Evolutionary conservation across 2,113 vertebrate species (phyloP), one percentile per base, ranked within the genome.

Genomic region (Regulus satrapa): DNA sequence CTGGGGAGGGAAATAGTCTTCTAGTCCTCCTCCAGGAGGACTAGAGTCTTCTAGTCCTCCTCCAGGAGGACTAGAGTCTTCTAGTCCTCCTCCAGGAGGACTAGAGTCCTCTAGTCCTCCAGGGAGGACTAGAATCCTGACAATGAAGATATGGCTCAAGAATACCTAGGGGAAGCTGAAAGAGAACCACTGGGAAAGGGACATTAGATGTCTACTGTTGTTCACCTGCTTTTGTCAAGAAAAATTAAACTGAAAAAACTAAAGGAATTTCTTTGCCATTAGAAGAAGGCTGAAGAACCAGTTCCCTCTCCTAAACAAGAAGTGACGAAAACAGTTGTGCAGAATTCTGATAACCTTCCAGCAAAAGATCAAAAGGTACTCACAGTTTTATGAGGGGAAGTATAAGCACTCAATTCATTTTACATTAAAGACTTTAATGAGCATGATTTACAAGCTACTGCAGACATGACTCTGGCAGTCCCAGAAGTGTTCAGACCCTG

Each of bases 281-380:
- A 91, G 90, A 86, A 98, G 89, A 92, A 94, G 45, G 63, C 76
- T 68, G 97, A 98, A 59, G 98, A 98, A 94, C 79, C 89, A 55
- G 19, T 75, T 88, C 96, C 78, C 7, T 74, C 97, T 94, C 75
- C 94, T 74, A 96, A 95, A 63, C 95, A 95, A 55, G 96, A 96
- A 67, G 83, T 74, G 32, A 41, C 74, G 40, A 88, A 87, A 64
- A 85, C 95, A 40, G 51, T 83, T 76, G 41, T 92, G 86, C 90
- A 74, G 71, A 95, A 81, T 56, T 86, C 94, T 46, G 96, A 94
- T 66, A 23, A 49, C 21, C 48, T 91, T 78, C 85, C 91, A 89
- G 69, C 85, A 75, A 96, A 88, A 90, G 98, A 98, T 51, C 98
- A 98, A 85, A 98, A 98, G 98, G 98, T 98, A 96, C 41, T 23